Evolutionary conservation across 2,797 vertebrate genomes (phyloP).

Genomic region (Denticeps clupeoides): DNA sequence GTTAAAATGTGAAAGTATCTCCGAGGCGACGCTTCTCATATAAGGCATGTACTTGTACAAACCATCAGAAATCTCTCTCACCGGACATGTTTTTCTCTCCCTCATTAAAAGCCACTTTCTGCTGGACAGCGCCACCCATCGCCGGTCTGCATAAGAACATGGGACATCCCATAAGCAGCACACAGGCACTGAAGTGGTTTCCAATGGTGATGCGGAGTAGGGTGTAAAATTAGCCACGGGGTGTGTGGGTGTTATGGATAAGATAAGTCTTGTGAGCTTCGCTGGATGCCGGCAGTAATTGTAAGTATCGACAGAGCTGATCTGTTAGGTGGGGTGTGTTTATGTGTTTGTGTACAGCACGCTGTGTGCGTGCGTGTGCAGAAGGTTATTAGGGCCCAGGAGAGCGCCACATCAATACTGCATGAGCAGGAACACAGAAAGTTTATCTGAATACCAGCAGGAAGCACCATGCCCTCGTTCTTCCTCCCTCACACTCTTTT

Average conservation of each 20-base stretch:
- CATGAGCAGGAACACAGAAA: slow-evolving; percentile 29
- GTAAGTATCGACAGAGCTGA: too few species aligned
- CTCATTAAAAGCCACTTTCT: not conserved
- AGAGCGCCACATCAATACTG: slow-evolving; percentile 42
- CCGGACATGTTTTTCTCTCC: not conserved
- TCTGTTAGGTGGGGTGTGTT: too few species aligned
- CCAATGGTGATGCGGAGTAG: not conserved
- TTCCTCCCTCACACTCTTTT: too few species aligned
- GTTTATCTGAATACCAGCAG: slow-evolving; percentile 14
- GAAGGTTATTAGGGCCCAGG: slow-evolving; percentile 21
- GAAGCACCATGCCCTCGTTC: too few species aligned
- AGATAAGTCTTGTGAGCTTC: too few species aligned
- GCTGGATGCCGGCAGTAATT: too few species aligned
- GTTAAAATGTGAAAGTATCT: too few species aligned
- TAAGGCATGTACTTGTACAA: too few species aligned
- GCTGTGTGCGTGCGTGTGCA: slow-evolving; percentile 14
- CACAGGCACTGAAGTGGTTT: not conserved
- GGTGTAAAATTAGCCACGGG: not conserved
- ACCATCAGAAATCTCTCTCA: too few species aligned
- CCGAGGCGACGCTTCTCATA: too few species aligned
- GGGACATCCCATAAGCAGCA: not conserved
- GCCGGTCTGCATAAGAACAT: not conserved
- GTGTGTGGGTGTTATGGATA: too few species aligned
- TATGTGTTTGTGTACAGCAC: too few species aligned
- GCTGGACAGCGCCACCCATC: not conserved